These are phyloP conservation scores for Actinernus sp. DNA, from an alignment of 92 coral and sea anemone species.

Conservation along the genomic window DNA sequence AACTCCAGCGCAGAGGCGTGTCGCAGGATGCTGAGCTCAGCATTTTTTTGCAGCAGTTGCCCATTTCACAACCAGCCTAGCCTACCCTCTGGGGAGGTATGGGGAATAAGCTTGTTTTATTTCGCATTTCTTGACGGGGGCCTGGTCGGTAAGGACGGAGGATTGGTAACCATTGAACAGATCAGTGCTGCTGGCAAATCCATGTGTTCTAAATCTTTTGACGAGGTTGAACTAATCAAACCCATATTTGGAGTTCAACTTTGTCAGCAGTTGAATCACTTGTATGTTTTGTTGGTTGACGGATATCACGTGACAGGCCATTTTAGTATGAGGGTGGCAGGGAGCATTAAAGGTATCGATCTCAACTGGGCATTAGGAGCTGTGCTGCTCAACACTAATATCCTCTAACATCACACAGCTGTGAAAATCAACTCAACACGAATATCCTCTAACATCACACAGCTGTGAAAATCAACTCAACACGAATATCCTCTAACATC, in stretches of 20 bases:
- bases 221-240: not conserved
- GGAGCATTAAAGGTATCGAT: constrained; percentile 43
- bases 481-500: too few species aligned
- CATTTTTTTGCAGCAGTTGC: constrained; percentile 53
- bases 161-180: not conserved
- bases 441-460: too few species aligned
- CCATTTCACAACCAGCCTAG: constrained; percentile 56
- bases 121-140: constrained; percentile 44
- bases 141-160: constrained; percentile 33
- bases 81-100: constrained; percentile 45
- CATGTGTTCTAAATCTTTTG: not conserved
- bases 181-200: not conserved
- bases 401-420: too few species aligned
- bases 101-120: constrained; percentile 25
- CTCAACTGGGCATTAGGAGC: constrained; percentile 67
- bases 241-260: not conserved
- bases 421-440: too few species aligned
- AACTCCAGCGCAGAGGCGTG: constrained; percentile 21
- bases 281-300: constrained; percentile 22
- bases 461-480: too few species aligned
- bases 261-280: constrained; percentile 49
- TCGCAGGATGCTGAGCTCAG: constrained; percentile 1
- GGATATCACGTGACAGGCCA: constrained; percentile 5
- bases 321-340: constrained; percentile 12
- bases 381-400: too few species aligned